Evolutionary conservation across 64 coral and sea anemone genomes (phyloP), one percentile per base, ranked within the genome.

Genomic region (Anthopleura sola): DNA sequence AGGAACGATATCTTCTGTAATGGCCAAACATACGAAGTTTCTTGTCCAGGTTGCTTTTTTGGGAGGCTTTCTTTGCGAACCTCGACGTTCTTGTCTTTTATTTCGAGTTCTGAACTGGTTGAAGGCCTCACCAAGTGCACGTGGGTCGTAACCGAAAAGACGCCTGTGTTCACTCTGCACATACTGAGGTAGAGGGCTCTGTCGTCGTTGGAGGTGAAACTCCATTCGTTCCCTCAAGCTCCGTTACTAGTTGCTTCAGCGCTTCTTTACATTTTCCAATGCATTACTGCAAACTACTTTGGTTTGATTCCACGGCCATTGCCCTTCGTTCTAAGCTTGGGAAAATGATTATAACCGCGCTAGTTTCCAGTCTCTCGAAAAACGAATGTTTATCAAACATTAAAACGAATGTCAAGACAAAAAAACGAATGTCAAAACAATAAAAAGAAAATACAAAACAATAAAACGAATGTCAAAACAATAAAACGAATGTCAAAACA

Each of bases 21-120:
- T 55, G 37, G 81, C 81, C 81, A 83, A 57, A 83, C 81, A 83
- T 57, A 83, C 81, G 56, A 83, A 83, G 31, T 83, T 83, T 57
- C 81, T 83, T 58, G 81, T 83, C 81, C 81, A 83, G 49, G 53
- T 68, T 68, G n/a, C 62, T 68, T 68, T 68, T 68, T 68, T 68
- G 62, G 62, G 62, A 68, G 62, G 62, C 62, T 68, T 68, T 68
- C n/a, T 68, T 68, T 28, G 62, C 62, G 23, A 31, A n/a, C 23
- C 62, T 68, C 62, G 62, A 68, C 62, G 62, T 68, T 68, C 62
- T 68, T 68, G 62, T 68, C 62, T 21, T 68, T 31, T 68, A 68
- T 31, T 68, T 68, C 62, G 62, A 68, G 62, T 68, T n/a, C n/a
- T n/a, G 62, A 68, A 68, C 62, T 68, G 62, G 62, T 68, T 68